Base-by-base conservation (phyloP, 1,140 invertebrate species). In the Drosophila pallidifrons region DNA sequence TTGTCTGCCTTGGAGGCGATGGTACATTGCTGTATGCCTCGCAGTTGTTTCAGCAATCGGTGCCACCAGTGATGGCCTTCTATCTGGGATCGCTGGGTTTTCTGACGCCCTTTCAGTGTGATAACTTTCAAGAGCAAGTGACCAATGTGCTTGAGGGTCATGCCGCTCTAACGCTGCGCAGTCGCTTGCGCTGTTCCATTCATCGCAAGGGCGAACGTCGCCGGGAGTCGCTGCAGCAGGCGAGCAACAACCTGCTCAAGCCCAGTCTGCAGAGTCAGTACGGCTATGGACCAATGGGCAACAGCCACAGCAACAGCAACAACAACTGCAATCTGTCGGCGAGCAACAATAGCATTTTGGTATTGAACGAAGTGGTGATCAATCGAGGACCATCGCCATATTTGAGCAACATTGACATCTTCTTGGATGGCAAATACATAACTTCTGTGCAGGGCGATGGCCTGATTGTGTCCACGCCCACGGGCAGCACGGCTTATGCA, bases 51-150 rank as follows among this genome's bases (percentile, higher is more conserved):
- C 95, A 99, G 95, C 96, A 98, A 95, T 98, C 97, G n/a, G 98
- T 99, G 47, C 98, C 98, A 38, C 98, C 98, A 5, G 97, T 99
- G 6, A 99, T 99, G 98, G 98, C 98, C 54, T 99, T 99, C 93
- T 98, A 99, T 93, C 94, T 99, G 69, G 98, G 98, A 15, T 99
- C 98, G 1, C 93, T 99, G 30, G 98, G 98, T 0, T 99, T 99
- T 92, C 94, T 99, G 0, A 99, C 98, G 6, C 98, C 98, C 3
- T 99, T 99, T 93, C 96, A 97, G 92, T 98, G 99, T 93, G 96
- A 98, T 75, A 97, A 98, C 92, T 99, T 98, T 90, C 96, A 98
- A 91, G 96, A 98, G 66, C 97, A 99, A 95, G 97, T 99, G n/a
- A 97, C 96, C 64, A 97, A 97, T 92, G 97, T 98, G 43, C 93